These are phyloP conservation scores for Siniperca scherzeri DNA, from an alignment of 2,797 vertebrate genomes.

Conservation along the genomic window DNA sequence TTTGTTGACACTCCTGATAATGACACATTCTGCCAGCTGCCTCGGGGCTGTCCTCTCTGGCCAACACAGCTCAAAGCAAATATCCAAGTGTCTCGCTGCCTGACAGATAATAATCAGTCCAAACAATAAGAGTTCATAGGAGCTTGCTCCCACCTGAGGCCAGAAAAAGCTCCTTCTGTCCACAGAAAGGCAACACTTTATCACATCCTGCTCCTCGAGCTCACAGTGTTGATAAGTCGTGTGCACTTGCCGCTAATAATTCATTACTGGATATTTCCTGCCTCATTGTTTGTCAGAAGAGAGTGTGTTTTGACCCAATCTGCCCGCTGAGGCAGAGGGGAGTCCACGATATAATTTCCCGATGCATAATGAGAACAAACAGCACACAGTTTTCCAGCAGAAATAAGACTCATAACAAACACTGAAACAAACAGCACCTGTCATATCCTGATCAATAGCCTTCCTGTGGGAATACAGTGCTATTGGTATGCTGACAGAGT, in stretches of 20 bases:
- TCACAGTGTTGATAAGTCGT: constrained; percentile 6
- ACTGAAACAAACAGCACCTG: constrained; percentile 50
- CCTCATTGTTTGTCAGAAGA: constrained; percentile 15
- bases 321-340: background rate
- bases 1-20: constrained; percentile 76
- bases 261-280: constrained; percentile 32
- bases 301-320: constrained; percentile 12
- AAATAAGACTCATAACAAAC: constrained; percentile 24
- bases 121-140: constrained; percentile 56
- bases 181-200: constrained; percentile 28
- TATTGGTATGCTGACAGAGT: constrained; percentile 45
- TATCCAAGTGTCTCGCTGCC: constrained; percentile 62
- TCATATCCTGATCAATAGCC: constrained; percentile 65
- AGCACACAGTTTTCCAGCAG: background rate
- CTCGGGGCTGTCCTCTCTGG: constrained; percentile 55
- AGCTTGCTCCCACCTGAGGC: constrained; percentile 54
- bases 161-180: constrained; percentile 39
- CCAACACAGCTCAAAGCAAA: constrained; percentile 72
- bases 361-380: constrained; percentile 15
- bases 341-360: background rate
- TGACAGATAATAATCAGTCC: constrained; percentile 73
- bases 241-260: constrained; percentile 20
- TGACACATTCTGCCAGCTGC: constrained; percentile 65
- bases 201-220: constrained; percentile 44
- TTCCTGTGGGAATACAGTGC: constrained; percentile 56